Base-by-base conservation (phyloP, 2,888 invertebrate genomes). In the Caradrina clavipalpis region DNA sequence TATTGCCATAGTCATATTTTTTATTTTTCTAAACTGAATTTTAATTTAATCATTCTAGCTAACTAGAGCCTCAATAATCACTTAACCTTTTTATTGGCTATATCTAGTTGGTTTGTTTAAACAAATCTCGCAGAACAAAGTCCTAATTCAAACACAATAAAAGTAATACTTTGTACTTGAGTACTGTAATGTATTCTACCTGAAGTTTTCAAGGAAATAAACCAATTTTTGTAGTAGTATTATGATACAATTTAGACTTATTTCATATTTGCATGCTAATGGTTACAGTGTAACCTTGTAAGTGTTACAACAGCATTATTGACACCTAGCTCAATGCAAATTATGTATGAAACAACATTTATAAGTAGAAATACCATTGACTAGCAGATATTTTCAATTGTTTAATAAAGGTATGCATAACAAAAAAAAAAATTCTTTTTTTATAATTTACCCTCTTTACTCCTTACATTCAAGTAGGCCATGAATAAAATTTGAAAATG, bases 261-360 rank as follows among this genome's bases (percentile, higher is more conserved):
- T 63, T 71, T 68, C 21, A 64, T 53, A 13, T 64, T 56, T 35
- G 42, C 59, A 69, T 67, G 57, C 68, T 68, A 82, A 68, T 64
- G 21, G 39, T 63, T 61, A 65, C 26, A 54, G 21, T 35, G n/a
- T 31, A 80, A 69, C 80, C 69, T 82, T 82, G 76, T 61, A 65
- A 68, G 19, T 13, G 1, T 69, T 69, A 70, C 61, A 67, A 67
- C 49, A 63, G 51, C 26, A 0, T 65, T 51, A 68, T 65, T 82
- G 31, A 65, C 58, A 71, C 72, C 50, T 66, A 59, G 39, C 50
- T 31, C 17, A 53, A 17, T 51, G 45, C 45, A 76, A 77, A 77
- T 64, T 26, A 64, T 49, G 31, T 62, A 50, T 35, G 26, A 62
- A 69, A 62, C 47, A 21, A 60, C 70, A 55, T 42, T 17, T 13